These are phyloP conservation scores for Rachycentron canadum DNA, from an alignment of 2,797 vertebrate species.

Conservation along the genomic window DNA sequence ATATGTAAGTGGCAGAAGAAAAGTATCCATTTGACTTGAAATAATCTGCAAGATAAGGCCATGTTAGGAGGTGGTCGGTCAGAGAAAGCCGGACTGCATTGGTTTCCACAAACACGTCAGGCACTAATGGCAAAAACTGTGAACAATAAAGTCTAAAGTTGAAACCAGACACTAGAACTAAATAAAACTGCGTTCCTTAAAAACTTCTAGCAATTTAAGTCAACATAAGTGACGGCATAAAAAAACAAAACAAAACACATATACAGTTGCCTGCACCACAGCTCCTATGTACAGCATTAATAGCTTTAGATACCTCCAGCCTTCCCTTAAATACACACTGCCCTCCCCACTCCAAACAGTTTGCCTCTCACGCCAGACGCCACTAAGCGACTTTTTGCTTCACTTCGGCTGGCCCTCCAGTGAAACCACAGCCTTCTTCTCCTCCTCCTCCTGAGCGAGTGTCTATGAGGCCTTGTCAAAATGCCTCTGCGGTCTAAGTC, in stretches of 20 bases:
- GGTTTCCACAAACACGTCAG: slow-evolving; percentile 26
- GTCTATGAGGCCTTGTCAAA: slow-evolving; percentile 67
- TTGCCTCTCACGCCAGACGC: slow-evolving; percentile 64
- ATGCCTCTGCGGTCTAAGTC: slow-evolving; percentile 63
- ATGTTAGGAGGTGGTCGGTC: slow-evolving; percentile 12
- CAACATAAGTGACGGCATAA: background rate
- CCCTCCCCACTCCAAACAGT: slow-evolving; percentile 36
- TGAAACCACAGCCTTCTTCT: slow-evolving; percentile 66
- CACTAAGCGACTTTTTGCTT: slow-evolving; percentile 68
- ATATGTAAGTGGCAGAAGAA: slow-evolving; percentile 11
- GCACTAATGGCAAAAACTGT: slow-evolving; percentile 24
- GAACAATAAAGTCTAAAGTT: background rate
- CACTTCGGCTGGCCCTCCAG: slow-evolving; percentile 56
- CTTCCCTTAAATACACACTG: slow-evolving; percentile 21
- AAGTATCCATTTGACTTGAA: slow-evolving; percentile 32
- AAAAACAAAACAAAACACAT: background rate
- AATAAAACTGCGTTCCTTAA: slow-evolving; percentile 12
- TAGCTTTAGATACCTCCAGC: slow-evolving; percentile 28
- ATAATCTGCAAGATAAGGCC: slow-evolving; percentile 32
- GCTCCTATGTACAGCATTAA: slow-evolving; percentile 1
- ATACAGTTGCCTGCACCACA: background rate
- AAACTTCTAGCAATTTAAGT: background rate
- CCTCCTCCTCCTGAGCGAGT: slow-evolving; percentile 51
- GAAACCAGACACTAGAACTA: slow-evolving; percentile 19
- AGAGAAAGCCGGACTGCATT: slow-evolving; percentile 28